A percentile compares a stretch with the other conserved stretches of the same genome.
Evolutionary conservation across 2,113 vertebrate species (phyloP).

Genomic region (Mola mola): DNA sequence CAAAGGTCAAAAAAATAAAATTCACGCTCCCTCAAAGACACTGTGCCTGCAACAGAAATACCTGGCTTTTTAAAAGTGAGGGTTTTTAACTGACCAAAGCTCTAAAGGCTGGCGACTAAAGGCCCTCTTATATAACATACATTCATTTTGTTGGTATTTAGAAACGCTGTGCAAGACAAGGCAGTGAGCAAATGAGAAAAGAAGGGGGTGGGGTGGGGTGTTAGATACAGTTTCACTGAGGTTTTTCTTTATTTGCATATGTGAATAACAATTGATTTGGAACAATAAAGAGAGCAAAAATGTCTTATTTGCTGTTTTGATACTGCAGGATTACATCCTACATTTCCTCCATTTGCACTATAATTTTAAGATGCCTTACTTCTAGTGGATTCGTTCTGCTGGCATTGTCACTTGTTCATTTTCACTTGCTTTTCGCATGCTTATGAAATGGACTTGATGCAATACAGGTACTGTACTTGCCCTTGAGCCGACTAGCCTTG

Average conservation of each 20-base stretch:
- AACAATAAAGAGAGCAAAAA: constrained; percentile 18
- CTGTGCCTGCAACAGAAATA: not conserved
- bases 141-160: too few relatives aligned
- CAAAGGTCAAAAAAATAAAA: too few relatives aligned
- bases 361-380: not conserved
- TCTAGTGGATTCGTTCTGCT: not conserved
- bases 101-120: too few relatives aligned
- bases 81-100: not conserved
- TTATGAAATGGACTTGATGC: not conserved
- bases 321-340: constrained; percentile 7
- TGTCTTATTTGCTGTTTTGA: constrained; percentile 8
- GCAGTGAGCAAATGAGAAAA: too few relatives aligned
- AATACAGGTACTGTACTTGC: not conserved
- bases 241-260: not conserved
- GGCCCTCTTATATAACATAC: too few relatives aligned
- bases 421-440: constrained; percentile 1
- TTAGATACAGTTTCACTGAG: not conserved
- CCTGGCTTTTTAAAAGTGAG: not conserved
- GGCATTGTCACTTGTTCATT: constrained; percentile 1
- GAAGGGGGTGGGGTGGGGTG: too few relatives aligned
- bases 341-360: not conserved
- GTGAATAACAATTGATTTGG: constrained; percentile 2
- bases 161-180: too few relatives aligned
- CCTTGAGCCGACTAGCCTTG: not conserved
- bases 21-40: not conserved